Conservation (phyloP, 53 echinoderm and acorn worm species). For the Pentamera pediparva region DNA sequence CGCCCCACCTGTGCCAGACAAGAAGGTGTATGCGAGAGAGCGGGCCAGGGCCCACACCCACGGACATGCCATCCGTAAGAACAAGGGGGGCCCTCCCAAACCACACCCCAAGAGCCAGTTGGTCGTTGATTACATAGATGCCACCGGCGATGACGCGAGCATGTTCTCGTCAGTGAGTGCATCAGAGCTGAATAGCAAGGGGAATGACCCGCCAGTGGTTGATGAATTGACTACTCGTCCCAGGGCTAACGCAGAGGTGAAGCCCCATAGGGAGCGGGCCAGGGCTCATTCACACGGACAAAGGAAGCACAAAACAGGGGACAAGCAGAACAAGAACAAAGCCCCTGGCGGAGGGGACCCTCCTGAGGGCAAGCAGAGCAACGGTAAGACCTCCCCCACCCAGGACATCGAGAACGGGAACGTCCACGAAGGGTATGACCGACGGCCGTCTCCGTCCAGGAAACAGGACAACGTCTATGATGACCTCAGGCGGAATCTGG, state of each 20-base stretch:
- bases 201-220: constrained; percentile 41
- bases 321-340: constrained; percentile 55
- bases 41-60: constrained; percentile 85
- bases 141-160: constrained; percentile 35
- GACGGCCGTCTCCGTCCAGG: constrained; percentile 11
- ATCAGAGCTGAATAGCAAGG: constrained; percentile 47
- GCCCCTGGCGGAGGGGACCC: neutral
- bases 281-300: constrained; percentile 92
- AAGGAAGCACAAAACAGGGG: constrained; percentile 70
- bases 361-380: constrained; percentile 44
- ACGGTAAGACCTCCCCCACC: constrained; percentile 18
- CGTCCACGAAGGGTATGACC: neutral
- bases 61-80: constrained; percentile 73
- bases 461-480: constrained; percentile 20
- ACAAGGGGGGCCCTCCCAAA: constrained; percentile 62
- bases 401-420: constrained; percentile 44
- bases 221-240: constrained; percentile 53
- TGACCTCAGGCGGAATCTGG: neutral
- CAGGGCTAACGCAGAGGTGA: constrained; percentile 53
- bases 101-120: constrained; percentile 79
- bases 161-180: constrained; percentile 43
- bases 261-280: constrained; percentile 71
- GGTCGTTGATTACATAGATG: constrained; percentile 82
- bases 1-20: constrained; percentile 35
- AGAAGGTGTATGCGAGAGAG: constrained; percentile 64